Base-by-base conservation (phyloP, 2,113 vertebrate genomes). In the Nothobranchius kuhntae region DNA sequence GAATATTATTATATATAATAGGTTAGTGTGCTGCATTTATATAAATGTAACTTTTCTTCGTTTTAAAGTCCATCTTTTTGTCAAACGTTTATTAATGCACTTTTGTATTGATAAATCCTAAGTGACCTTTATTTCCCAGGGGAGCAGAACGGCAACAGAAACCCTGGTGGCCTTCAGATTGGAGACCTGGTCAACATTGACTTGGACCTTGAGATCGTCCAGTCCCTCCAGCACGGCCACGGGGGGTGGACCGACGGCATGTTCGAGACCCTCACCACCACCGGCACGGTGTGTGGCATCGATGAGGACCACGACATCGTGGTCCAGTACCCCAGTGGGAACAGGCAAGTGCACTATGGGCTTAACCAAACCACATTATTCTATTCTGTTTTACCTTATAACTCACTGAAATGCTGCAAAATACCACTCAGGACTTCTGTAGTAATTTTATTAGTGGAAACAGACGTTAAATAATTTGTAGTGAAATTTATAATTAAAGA, bases 281-380 rank as follows among this genome's bases (percentile, higher is more conserved):
- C 98, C 0, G 98, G 98, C 76, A 99, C 97, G 0, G 98, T 99
- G 44, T 99, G 98, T 67, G 98, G 98, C 77, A 99, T 99, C 6
- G 98, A 99, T 83, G 97, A 99, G 86, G 97, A 99, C 85, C 98
- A 99, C 63, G 98, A 99, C 79, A 99, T 99, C 65, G 98, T 99
- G 51, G 98, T 99, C 38, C 97, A 99, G 65, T 99, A 99, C 82
- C 98, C 98, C 73, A 99, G 97, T 74, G 96, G 97, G 71, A 99
- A 99, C 91, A 95, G 98, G 98, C 98, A 83, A 84, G 93, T 83
- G 1, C 0, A 2, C n/a, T 45, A 1, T 50, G 13, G 8, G 9
- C 35, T 12, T 30, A 50, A 26, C 53, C 58, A 71, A 71, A 65
- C n/a, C 2, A 10, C 55, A 17, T 40, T 5, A 42, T 2, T 1